phyloP scores from a whole-genome alignment of 2,113 vertebrate genomes.

The Hypomesus transpacificus region DNA sequence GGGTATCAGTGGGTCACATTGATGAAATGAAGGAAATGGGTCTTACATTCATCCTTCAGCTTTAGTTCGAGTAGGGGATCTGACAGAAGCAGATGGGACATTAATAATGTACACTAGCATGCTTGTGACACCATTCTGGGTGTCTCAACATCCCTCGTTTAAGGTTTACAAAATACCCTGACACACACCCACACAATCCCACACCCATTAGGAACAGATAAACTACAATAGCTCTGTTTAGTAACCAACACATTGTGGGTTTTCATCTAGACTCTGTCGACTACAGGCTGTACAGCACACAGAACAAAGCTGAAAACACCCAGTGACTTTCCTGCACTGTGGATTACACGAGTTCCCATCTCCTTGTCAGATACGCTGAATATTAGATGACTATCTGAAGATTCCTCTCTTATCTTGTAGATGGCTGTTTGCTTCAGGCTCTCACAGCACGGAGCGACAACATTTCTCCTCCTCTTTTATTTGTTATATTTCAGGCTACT shows the following conservation, averaged over 20 bases:
- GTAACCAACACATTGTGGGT: constrained; percentile 3
- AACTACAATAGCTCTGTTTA: too few species aligned
- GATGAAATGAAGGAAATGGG: too few species aligned
- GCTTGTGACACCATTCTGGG: too few species aligned
- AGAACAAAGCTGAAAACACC: constrained; percentile 35
- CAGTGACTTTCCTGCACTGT: constrained; percentile 46
- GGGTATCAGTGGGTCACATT: too few species aligned
- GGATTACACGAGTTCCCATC: constrained; percentile 64
- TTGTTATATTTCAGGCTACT: constrained; percentile 27
- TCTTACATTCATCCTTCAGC: too few species aligned
- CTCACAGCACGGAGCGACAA: constrained; percentile 17
- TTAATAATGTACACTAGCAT: too few species aligned
- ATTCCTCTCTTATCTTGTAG: constrained; percentile 41
- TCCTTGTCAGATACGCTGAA: constrained; percentile 59
- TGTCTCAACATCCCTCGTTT: too few species aligned
- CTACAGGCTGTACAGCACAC: constrained; percentile 56
- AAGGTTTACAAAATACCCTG: too few species aligned
- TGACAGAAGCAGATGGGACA: too few species aligned
- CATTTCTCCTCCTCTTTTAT: constrained; percentile 17
- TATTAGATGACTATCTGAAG: constrained; percentile 58
- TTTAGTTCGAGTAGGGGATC: too few species aligned
- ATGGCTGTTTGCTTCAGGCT: constrained; percentile 37
- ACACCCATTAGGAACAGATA: too few species aligned
- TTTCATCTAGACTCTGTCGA: constrained; percentile 44
- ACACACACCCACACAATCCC: too few species aligned